Base-by-base conservation (phyloP, 2,888 invertebrate genomes). In the Mongoloraphidia duomilia region DNA sequence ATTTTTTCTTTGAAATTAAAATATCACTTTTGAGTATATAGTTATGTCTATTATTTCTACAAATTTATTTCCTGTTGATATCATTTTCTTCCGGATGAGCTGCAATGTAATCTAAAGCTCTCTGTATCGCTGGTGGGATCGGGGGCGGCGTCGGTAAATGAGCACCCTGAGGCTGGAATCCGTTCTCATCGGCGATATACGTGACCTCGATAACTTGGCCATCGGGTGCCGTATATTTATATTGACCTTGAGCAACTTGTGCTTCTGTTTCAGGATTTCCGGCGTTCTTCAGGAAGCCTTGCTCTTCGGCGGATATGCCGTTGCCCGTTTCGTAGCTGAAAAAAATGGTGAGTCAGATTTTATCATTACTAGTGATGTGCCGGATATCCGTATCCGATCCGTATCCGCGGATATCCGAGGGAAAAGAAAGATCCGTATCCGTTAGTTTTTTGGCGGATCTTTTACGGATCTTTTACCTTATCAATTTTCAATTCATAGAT, bases 281-380 rank as follows among this genome's bases (percentile, higher is more conserved):
- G 26, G 72, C 68, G 58, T 76, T 74, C 59, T 76, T 75, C 52
- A 78, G 63, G 57, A 71, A 73, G 34, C 77, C 77, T 58, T 72
- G 67, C n/a, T 42, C 42, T 33, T 42, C 42, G 3, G 42, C 42
- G 9, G 42, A 26, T 13, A 42, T 42, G 9, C 42, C 42, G 33
- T 42, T 42, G 12, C 42, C 42, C 4, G 42, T 42, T 33, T 42
- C 42, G 26, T 42, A 42, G 14, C 42, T 42, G 26, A 26, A 26
- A 26, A 26, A 26, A 26, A 26, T 26, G 26, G 26, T 26, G 6
- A 26, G 26, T 26, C 26, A 26, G 6, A 26, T 26, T 26, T 17
- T 26, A 26, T 26, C 6, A 26, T 26, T 6, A 26, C 26, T n/a
- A n/a, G n/a, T n/a, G n/a, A n/a, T n/a, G n/a, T n/a, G n/a, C n/a